A percentile compares a stretch with the other conserved stretches of the same genome.
These are phyloP conservation scores for Indicator indicator DNA, from an alignment of 2,113 vertebrate species.

Conservation along the genomic window DNA sequence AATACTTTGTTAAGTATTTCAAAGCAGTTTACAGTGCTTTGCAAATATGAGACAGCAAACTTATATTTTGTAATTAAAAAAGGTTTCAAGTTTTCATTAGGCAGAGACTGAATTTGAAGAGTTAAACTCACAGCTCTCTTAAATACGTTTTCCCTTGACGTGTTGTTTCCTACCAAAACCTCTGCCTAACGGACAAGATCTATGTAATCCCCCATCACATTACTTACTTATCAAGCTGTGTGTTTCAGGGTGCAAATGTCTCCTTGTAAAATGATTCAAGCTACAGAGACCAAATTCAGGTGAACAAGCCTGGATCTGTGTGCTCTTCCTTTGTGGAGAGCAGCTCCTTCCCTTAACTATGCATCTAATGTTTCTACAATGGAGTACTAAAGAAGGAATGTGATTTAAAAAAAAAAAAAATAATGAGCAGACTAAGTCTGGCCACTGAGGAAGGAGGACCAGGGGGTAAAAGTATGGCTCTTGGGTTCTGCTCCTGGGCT, in stretches of 20 bases:
- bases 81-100: background rate
- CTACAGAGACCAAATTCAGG: background rate
- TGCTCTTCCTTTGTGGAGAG: background rate
- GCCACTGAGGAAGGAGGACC: background rate
- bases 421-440: background rate
- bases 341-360: background rate
- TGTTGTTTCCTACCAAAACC: background rate
- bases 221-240: background rate
- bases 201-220: background rate
- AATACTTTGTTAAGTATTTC: background rate
- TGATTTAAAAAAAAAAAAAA: background rate
- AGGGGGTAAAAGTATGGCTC: background rate
- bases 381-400: background rate
- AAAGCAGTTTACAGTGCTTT: background rate
- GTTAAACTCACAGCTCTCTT: background rate
- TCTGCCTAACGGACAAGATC: background rate
- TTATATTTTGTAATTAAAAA: background rate
- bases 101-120: background rate
- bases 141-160: background rate
- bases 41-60: background rate
- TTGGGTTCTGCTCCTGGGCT: background rate
- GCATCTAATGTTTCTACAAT: background rate
- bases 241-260: background rate
- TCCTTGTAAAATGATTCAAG: conserved; percentile 9
- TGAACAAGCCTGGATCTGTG: background rate